A percentile compares a stretch with the other conserved stretches of the same genome.
phyloP scores from a whole-genome alignment of 2,113 vertebrate genomes.

The Burhinus bistriatus region DNA sequence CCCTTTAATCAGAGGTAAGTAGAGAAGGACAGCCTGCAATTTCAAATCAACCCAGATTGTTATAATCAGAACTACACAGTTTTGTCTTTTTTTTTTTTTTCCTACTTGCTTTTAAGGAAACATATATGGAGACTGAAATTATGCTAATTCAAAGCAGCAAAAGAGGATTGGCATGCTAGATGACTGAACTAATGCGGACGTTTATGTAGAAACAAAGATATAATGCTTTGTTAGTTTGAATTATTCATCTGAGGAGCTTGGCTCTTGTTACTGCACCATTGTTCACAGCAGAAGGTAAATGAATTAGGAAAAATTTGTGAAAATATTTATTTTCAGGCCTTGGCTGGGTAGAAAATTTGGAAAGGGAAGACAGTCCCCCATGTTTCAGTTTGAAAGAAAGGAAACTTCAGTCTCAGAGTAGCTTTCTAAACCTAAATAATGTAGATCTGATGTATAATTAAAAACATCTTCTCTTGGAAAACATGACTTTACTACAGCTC shows the following conservation, averaged over 20 bases:
- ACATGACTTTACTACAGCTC: neutral
- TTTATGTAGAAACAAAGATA: neutral
- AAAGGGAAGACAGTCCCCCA: neutral
- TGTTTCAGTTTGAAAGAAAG: neutral
- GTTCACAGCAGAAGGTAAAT: neutral
- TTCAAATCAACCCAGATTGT: neutral
- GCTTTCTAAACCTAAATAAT: neutral
- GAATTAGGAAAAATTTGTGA: neutral
- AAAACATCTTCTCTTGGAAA: neutral
- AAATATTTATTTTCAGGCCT: neutral
- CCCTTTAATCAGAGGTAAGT: neutral
- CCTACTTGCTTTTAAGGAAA: neutral
- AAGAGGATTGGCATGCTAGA: neutral
- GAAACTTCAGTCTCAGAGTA: neutral
- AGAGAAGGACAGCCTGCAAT: neutral
- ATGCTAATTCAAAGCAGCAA: neutral
- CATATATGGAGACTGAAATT: neutral
- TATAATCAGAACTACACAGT: neutral
- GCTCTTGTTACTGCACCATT: neutral
- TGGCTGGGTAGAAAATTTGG: neutral
- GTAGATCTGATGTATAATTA: neutral
- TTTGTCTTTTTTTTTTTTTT: neutral
- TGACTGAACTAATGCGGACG: neutral
- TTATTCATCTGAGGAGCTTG: neutral
- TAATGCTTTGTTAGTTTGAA: neutral